Percentiles rank a stretch among this genome's conserved stretches.
These are phyloP conservation scores for Campoplex capitator DNA, from an alignment of 2,888 invertebrate genomes.

Conservation along the genomic window DNA sequence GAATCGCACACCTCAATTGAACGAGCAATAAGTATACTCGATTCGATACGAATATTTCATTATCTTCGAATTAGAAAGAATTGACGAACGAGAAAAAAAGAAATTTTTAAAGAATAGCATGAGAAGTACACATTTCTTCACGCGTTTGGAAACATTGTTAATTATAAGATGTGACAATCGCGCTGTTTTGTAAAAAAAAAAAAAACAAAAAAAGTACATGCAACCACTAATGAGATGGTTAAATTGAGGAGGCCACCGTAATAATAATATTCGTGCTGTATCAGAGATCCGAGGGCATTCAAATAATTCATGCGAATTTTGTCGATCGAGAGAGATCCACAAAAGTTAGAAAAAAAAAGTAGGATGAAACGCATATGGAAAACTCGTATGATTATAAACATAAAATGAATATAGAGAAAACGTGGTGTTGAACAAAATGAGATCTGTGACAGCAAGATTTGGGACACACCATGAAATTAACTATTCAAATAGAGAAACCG, in stretches of 20 bases:
- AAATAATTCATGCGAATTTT: slow-evolving; percentile 13
- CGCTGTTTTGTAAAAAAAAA: slow-evolving; percentile 30
- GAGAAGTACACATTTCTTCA: slow-evolving; percentile 21
- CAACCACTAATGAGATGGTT: slow-evolving; percentile 1
- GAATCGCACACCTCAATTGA: slow-evolving; percentile 46
- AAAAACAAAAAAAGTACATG: slow-evolving; percentile 15
- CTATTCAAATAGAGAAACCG: slow-evolving; percentile 71
- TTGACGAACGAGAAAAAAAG: neutral
- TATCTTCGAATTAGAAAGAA: slow-evolving; percentile 44
- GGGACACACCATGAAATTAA: slow-evolving; percentile 72
- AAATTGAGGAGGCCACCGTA: neutral
- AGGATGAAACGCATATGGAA: slow-evolving; percentile 18
- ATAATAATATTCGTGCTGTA: slow-evolving; percentile 58
- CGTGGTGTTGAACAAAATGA: slow-evolving; percentile 38
- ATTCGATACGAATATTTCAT: slow-evolving; percentile 44
- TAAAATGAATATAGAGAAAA: slow-evolving; percentile 37
- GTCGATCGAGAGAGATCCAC: neutral
- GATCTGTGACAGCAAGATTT: slow-evolving; percentile 47
- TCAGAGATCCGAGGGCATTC: slow-evolving; percentile 40
- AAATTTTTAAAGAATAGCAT: neutral
- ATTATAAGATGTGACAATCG: slow-evolving; percentile 64
- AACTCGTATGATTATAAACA: slow-evolving; percentile 17
- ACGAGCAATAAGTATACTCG: slow-evolving; percentile 48
- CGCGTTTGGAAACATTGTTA: slow-evolving; percentile 32
- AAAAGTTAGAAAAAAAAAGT: neutral